phyloP scores from a whole-genome alignment of 2,888 invertebrate genomes.

The Mantis religiosa region DNA sequence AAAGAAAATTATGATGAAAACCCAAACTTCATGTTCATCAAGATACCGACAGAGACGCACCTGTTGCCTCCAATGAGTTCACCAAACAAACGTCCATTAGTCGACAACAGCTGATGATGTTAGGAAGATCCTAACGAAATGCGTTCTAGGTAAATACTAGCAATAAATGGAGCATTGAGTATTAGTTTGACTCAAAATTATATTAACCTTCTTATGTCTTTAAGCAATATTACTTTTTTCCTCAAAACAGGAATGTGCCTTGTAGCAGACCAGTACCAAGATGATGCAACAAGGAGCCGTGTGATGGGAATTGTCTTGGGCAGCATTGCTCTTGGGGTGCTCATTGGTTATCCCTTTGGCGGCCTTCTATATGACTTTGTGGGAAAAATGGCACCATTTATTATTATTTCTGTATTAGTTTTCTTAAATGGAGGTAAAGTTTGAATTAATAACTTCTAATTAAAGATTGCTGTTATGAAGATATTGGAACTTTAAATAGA shows the following conservation, averaged over 20 bases:
- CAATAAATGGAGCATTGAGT: too few relatives aligned
- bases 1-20: too few relatives aligned
- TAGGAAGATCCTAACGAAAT: too few relatives aligned
- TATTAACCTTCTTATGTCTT: too few relatives aligned
- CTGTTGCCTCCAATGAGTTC: too few relatives aligned
- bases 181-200: too few relatives aligned
- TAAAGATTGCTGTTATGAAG: neutral
- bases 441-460: neutral
- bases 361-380: conserved; percentile 71
- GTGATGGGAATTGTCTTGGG: conserved; percentile 80
- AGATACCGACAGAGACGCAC: too few relatives aligned
- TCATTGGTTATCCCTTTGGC: conserved; percentile 78
- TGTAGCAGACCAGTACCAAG: conserved; percentile 59
- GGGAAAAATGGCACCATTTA: conserved; percentile 71
- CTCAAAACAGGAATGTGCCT: conserved; percentile 64
- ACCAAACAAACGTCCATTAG: too few relatives aligned
- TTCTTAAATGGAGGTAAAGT: conserved; percentile 46
- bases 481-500: too few relatives aligned
- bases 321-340: conserved; percentile 74
- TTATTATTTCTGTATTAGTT: conserved; percentile 60
- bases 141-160: too few relatives aligned
- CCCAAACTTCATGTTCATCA: too few relatives aligned
- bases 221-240: neutral
- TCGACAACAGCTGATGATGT: too few relatives aligned
- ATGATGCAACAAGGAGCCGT: conserved; percentile 55